Base-by-base conservation (phyloP, 2,888 invertebrate genomes). In the Cynaeus angustus region DNA sequence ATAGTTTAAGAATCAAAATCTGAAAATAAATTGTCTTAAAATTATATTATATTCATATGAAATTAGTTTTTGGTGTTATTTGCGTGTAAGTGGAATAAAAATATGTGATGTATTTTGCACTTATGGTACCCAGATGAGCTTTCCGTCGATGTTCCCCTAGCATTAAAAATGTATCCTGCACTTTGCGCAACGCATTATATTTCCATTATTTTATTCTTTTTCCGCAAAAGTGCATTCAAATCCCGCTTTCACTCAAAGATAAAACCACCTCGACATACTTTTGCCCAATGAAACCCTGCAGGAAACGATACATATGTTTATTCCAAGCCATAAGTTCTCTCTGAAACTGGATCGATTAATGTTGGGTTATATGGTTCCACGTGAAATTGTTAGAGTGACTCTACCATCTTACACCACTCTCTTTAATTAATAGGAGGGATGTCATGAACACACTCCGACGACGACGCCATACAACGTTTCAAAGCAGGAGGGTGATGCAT, bases 381-480 rank as follows among this genome's bases (percentile, higher is more conserved):
- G 48, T 16, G 16, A 48, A 48, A 21, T 48, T 16, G 26, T 9
- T 8, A 8, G 48, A 38, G 55, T 13, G 55, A 38, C 30, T 21
- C 21, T 30, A 37, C 30, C 46, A 48, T 48, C 46, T 61, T 37
- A 21, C 28, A 43, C 38, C 52, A 64, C 64, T 52, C 64, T 64
- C 64, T 52, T 52, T 64, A 65, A 65, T 65, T 65, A 65, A 65
- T 65, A 65, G 55, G 16, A 55, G 37, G 30, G 53, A 55, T 65
- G 65, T 65, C 65, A 65, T 53, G 30, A 52, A 41, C 64, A 52
- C 30, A 48, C 64, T 3, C 21, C 21, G 21, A 21, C 21, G 21
- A 21, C 61, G 59, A 26, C 59, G 30, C 16, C 33, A 58, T 59
- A 30, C 43, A n/a, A 41, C 38, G 37, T 48, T 45, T 37, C 50